These are phyloP conservation scores for Myotis findleyi DNA, from an alignment of 2,797 vertebrate species.

Conservation along the genomic window DNA sequence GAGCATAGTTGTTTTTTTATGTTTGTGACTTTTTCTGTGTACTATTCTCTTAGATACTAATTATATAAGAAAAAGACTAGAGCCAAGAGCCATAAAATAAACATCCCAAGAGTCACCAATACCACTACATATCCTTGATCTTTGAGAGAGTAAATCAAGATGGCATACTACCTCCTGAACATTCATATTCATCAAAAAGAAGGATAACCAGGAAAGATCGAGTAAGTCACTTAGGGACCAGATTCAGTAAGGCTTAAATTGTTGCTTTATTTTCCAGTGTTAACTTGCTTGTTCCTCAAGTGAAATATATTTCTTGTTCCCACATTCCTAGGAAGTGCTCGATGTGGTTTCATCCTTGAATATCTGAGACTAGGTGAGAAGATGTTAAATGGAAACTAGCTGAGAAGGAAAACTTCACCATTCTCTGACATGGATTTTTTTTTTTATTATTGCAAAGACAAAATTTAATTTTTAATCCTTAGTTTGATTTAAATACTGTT, in stretches of 20 bases:
- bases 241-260: not conserved
- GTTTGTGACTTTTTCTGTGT: not conserved
- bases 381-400: not conserved
- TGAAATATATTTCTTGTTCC: not conserved
- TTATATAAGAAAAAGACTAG: not conserved
- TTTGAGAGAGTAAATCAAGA: not conserved
- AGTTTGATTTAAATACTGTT: too few relatives aligned
- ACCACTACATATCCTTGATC: not conserved
- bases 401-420: not conserved
- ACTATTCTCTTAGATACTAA: not conserved
- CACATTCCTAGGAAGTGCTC: not conserved
- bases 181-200: not conserved
- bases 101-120: not conserved
- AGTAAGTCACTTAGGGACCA: not conserved
- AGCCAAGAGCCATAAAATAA: not conserved
- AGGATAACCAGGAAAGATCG: not conserved
- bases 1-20: not conserved
- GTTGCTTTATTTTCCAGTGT: not conserved
- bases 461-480: too few relatives aligned
- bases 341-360: not conserved
- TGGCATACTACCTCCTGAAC: not conserved
- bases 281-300: not conserved
- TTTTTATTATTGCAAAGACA: too few relatives aligned
- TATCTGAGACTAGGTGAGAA: not conserved
- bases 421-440: not conserved